Percentiles rank a stretch among this genome's conserved stretches.
Conservation (phyloP, 2,113 vertebrate species). For the Phrynosoma blainvillii region DNA sequence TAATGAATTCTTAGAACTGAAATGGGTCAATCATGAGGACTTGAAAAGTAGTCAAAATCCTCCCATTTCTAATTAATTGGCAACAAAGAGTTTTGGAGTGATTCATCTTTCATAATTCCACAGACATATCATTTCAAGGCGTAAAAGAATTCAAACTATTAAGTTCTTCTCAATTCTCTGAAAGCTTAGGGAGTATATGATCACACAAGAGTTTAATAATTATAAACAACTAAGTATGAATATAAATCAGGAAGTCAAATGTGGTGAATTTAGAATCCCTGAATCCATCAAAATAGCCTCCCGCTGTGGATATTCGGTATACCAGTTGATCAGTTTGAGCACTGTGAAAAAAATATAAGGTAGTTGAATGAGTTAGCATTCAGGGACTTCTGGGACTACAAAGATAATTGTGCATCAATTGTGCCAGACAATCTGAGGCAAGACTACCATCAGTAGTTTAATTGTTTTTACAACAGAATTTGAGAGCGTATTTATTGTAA, state of each 20-base stretch:
- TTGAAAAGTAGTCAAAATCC: constrained; percentile 36
- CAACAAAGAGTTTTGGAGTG: constrained; percentile 30
- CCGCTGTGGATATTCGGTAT: constrained; percentile 59
- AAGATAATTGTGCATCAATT: constrained; percentile 84
- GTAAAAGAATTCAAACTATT: not conserved
- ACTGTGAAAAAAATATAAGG: constrained; percentile 73
- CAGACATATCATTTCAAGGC: constrained; percentile 12
- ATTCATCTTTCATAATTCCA: constrained; percentile 33
- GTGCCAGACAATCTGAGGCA: constrained; percentile 79
- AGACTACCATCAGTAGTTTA: constrained; percentile 79
- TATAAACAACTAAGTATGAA: constrained; percentile 28
- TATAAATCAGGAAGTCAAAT: constrained; percentile 35
- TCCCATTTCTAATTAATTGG: constrained; percentile 38
- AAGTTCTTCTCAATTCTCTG: constrained; percentile 32
- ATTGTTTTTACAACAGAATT: constrained; percentile 80
- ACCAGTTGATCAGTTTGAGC: constrained; percentile 68
- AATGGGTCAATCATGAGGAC: constrained; percentile 37
- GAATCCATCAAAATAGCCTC: constrained; percentile 56
- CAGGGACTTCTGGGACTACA: constrained; percentile 76
- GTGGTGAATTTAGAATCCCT: constrained; percentile 54
- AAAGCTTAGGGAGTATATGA: constrained; percentile 15
- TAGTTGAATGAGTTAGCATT: constrained; percentile 71
- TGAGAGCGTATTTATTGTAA: constrained; percentile 75
- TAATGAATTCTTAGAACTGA: constrained; percentile 42
- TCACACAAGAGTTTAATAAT: constrained; percentile 29